Evolutionary conservation across 2,888 invertebrate species (phyloP), one percentile per base, ranked within the genome.

Genomic region (Lingula anatina): DNA sequence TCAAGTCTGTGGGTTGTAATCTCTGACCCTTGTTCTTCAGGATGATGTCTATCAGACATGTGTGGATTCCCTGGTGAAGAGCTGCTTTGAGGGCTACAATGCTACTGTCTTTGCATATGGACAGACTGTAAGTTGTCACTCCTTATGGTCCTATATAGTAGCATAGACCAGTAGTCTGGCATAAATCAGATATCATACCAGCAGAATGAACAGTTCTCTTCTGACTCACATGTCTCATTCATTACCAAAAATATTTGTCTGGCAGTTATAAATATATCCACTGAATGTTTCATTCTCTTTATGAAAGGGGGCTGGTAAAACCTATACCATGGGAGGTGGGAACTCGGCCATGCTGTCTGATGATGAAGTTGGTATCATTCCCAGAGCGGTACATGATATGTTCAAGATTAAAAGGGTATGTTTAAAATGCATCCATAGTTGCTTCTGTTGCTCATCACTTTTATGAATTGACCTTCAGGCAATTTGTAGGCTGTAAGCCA

Each of bases 51-150:
- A 75, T 51, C 61, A 60, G 20, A 53, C 55, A 3, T 75, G 74
- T 64, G 72, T 77, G 15, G 64, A 71, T 31, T 64, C 66, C 7
- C 58, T 77, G 26, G 73, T 77, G 0, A 61, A 60, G 43, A 69
- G 69, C 47, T 65, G 71, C 55, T 72, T 81, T 78, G 64, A 79
- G 84, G 89, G 93, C 0, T 95, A 90, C 70, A 95, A 96, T 81
- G 88, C 91, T 0, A 96, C 95, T 1, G 89, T 96, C 47, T 79
- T 96, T 55, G 95, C 95, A 0, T 96, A 96, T 77, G 95, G 95
- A 0, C 95, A 95, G 77, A 96, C 95, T 0, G 76, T 76, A 64
- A 63, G 67, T 58, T 7, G 20, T 23, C 15, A 25, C 7, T 24
- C 7, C 9, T 38, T 49, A 46, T 7, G 7, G 18, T 46, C 24